A percentile compares a stretch with the other conserved stretches of the same genome.
These are phyloP conservation scores for Merluccius polli DNA, from an alignment of 2,797 vertebrate genomes.

Conservation along the genomic window DNA sequence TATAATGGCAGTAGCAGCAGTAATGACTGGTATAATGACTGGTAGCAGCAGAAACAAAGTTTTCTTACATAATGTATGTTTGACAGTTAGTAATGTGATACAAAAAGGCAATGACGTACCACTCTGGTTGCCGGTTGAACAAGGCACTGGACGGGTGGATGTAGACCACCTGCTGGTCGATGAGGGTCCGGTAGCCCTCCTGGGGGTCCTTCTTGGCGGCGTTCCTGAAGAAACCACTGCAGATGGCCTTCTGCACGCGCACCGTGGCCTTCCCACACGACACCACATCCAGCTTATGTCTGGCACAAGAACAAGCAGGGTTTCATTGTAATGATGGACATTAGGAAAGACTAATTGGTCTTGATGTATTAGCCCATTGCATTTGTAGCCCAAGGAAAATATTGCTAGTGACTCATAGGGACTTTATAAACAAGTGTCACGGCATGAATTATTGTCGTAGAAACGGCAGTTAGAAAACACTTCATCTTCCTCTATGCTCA, in stretches of 20 bases:
- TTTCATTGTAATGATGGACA: neutral
- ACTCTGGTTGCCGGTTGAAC: slow-evolving; percentile 97
- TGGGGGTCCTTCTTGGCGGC: slow-evolving; percentile 98
- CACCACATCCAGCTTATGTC: slow-evolving; percentile 96
- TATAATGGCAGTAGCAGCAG: too few species aligned
- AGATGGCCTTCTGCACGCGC: slow-evolving; percentile 96
- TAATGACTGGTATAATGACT: too few species aligned
- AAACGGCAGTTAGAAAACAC: neutral
- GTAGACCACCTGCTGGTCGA: slow-evolving; percentile 97
- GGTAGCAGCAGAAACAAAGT: too few species aligned
- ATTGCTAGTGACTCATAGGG: neutral
- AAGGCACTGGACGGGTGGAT: slow-evolving; percentile 97
- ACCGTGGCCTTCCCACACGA: slow-evolving; percentile 97
- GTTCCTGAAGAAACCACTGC: slow-evolving; percentile 97
- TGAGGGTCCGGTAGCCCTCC: slow-evolving; percentile 94
- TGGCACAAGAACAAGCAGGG: slow-evolving; percentile 40
- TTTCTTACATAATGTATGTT: too few species aligned
- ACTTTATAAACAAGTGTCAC: neutral
- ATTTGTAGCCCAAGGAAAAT: neutral
- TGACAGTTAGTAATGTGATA: neutral
- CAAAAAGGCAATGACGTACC: slow-evolving; percentile 67
- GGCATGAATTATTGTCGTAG: neutral
- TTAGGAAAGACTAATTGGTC: neutral
- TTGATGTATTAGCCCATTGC: neutral
- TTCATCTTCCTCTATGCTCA: neutral